These are phyloP conservation scores for Accipiter virgatus DNA, from an alignment of 2,113 vertebrate genomes.

Conservation along the genomic window DNA sequence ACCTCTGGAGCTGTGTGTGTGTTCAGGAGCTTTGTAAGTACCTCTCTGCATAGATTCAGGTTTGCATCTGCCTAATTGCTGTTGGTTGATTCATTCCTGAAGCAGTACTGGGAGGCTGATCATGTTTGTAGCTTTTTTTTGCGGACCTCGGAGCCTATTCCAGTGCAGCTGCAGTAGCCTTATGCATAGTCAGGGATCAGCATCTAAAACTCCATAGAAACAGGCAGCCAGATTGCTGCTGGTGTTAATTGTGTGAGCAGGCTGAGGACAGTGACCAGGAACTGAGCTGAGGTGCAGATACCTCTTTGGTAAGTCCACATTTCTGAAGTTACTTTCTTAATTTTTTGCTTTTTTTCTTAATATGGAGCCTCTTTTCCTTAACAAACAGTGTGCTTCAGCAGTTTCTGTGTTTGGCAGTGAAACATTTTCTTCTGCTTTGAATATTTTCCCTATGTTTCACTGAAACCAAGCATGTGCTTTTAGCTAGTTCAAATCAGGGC, in stretches of 20 bases:
- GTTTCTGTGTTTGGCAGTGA: background rate
- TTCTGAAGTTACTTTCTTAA: slow-evolving; percentile 35
- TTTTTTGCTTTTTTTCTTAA: background rate
- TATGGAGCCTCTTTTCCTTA: background rate
- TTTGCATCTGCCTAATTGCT: background rate
- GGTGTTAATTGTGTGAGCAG: background rate
- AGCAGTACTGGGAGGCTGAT: slow-evolving; percentile 12
- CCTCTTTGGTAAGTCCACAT: slow-evolving; percentile 51
- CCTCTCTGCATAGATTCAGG: slow-evolving; percentile 1
- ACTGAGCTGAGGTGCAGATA: background rate
- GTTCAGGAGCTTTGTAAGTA: background rate
- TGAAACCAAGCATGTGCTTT: background rate
- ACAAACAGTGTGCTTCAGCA: background rate
- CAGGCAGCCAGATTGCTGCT: slow-evolving; percentile 36
- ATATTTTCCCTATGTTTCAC: background rate
- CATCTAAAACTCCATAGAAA: slow-evolving; percentile 73
- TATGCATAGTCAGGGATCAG: slow-evolving; percentile 60
- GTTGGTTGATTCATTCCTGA: background rate
- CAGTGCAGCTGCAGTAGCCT: slow-evolving; percentile 66
- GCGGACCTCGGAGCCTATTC: slow-evolving; percentile 15
- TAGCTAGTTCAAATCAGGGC: slow-evolving; percentile 1
- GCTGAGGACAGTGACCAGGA: background rate
- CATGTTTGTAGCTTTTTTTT: background rate
- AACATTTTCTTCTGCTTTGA: background rate
- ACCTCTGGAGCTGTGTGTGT: background rate